Evolutionary conservation across 2,888 invertebrate genomes (phyloP), one percentile per base, ranked within the genome.

Genomic region (Trypoxylon attenuatum): DNA sequence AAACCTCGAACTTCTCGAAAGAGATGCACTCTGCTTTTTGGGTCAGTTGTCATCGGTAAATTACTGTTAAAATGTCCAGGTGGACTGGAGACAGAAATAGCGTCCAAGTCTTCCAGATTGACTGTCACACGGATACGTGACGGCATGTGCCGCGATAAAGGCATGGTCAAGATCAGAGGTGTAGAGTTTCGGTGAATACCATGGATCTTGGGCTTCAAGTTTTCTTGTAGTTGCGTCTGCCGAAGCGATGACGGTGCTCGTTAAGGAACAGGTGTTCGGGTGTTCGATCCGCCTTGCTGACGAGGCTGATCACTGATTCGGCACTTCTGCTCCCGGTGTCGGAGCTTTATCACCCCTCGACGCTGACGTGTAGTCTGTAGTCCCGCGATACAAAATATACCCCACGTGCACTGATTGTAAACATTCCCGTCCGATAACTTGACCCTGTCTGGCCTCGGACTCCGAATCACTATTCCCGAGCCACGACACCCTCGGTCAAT

Each of bases 281-380:
- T 51, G 64, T 46, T 64, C 61, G 55, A 45, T 42, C 55, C 29
- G 46, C 59, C 71, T 67, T 19, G 76, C 76, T 77, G 76, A 76
- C 77, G 49, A 54, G 6, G 71, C 60, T 57, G 74, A 73, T 73
- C 69, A 65, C 69, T 29, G 63, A 76, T 77, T 62, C 70, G 52
- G 67, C 55, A 55, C 69, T 71, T 59, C 43, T 60, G 71, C 53
- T 66, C 55, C 47, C 23, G 27, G 47, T 51, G 56, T 43, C 25
- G 10, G 18, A 38, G 18, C 29, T 52, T 69, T 76, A 76, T 76
- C 76, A 69, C 66, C 16, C 22, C 47, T 47, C 57, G 50, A 65
- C 77, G 76, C 76, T 76, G 77, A 76, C 76, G 77, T 69, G 63
- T 71, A 74, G 76, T 76, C 77, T 76, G 71, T 77, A 64, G 46